Conservation (phyloP, 2,797 vertebrate species). For the Salarias fasciatus region DNA sequence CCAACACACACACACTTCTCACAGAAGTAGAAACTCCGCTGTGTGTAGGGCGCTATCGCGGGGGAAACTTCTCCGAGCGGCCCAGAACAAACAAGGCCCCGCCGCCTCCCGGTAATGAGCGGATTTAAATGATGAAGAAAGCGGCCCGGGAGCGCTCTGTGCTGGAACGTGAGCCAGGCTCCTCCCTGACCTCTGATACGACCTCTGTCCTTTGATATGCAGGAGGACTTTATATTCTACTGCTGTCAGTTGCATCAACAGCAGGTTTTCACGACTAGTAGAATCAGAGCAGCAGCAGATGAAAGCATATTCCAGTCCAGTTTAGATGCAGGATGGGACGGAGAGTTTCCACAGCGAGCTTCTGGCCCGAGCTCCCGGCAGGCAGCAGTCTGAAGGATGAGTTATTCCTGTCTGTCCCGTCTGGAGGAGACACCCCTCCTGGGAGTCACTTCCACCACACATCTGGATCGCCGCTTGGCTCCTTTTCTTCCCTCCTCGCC, state of each 20-base stretch:
- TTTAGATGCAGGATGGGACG: background rate
- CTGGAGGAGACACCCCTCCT: slow-evolving; percentile 50
- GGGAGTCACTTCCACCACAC: slow-evolving; percentile 65
- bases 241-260: no score
- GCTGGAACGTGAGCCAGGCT: slow-evolving; percentile 24
- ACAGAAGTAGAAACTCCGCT: slow-evolving; percentile 45
- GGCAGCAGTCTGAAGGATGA: slow-evolving; percentile 57
- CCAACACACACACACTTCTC: slow-evolving; percentile 67
- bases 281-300: no score
- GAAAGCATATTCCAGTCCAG: no score
- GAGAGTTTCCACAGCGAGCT: slow-evolving; percentile 24
- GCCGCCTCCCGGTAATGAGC: slow-evolving; percentile 13
- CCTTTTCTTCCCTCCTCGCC: slow-evolving; percentile 14
- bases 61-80: slow-evolving; percentile 35
- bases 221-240: no score
- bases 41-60: slow-evolving; percentile 51
- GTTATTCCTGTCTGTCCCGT: slow-evolving; percentile 57
- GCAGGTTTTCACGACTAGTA: no score
- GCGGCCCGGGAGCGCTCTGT: slow-evolving; percentile 17
- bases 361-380: slow-evolving; percentile 30
- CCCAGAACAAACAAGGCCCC: slow-evolving; percentile 27
- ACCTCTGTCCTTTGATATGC: no score
- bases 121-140: slow-evolving; percentile 41
- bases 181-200: slow-evolving; percentile 15
- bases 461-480: slow-evolving; percentile 60